A percentile compares a stretch with the other conserved stretches of the same genome.
phyloP scores from a whole-genome alignment of 2,113 vertebrate genomes.

The Aegotheles bennettii region DNA sequence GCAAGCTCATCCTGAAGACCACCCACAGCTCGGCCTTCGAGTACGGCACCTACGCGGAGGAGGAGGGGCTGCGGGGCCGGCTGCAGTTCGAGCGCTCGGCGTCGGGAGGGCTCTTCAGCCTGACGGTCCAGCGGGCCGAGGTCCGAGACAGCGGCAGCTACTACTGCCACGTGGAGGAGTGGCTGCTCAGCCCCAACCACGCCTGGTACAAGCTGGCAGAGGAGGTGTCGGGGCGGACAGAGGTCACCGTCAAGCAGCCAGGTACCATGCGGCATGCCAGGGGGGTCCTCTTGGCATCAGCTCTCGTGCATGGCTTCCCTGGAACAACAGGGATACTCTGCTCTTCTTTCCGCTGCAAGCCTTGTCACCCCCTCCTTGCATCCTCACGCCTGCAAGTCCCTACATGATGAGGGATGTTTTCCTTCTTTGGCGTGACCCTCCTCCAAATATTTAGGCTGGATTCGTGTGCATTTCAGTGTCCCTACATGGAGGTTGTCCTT shows the following conservation, averaged over 20 bases:
- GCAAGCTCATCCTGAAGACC: slow-evolving; percentile 93
- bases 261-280: slow-evolving; percentile 34
- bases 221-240: slow-evolving; percentile 82
- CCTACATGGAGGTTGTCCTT: fast-evolving
- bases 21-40: slow-evolving; percentile 85
- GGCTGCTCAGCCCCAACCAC: slow-evolving; percentile 77
- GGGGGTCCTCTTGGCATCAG: fast-evolving
- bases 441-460: neutral
- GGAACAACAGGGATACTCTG: neutral
- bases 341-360: neutral
- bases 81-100: slow-evolving; percentile 88
- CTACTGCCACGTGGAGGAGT: slow-evolving; percentile 93
- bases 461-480: neutral
- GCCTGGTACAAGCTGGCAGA: slow-evolving; percentile 83
- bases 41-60: slow-evolving; percentile 89
- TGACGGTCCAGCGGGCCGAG: slow-evolving; percentile 89
- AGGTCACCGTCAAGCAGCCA: slow-evolving; percentile 87
- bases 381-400: fast-evolving
- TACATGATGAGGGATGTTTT: neutral
- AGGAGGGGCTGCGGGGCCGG: slow-evolving; percentile 85
- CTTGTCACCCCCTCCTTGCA: neutral
- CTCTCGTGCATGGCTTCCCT: fast-evolving
- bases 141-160: slow-evolving; percentile 90
- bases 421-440: neutral
- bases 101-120: slow-evolving; percentile 83